phyloP scores from a whole-genome alignment of 2,113 vertebrate genomes.

The Osmerus eperlanus region DNA sequence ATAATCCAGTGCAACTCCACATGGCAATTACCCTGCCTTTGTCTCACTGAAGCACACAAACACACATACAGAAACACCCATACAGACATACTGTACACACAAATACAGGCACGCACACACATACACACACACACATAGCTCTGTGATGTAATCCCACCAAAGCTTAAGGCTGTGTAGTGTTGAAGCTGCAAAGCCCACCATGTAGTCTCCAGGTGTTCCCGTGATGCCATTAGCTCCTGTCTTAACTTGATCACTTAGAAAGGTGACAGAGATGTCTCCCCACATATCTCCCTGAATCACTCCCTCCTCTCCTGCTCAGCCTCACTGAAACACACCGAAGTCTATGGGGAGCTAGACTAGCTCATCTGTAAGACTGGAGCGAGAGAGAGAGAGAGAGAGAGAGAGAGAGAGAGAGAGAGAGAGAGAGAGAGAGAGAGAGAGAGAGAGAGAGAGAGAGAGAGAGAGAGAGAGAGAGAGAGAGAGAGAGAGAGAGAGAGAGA shows the following conservation, averaged over 20 bases:
- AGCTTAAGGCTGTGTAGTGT: too few species aligned
- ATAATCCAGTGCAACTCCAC: neutral
- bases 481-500: too few species aligned
- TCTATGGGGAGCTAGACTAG: constrained; percentile 11
- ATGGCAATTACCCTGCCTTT: neutral
- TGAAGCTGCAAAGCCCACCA: too few species aligned
- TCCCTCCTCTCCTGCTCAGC: constrained; percentile 25
- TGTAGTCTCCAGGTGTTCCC: neutral
- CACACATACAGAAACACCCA: neutral
- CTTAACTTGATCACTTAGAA: neutral
- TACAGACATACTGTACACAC: neutral
- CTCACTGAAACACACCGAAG: constrained; percentile 3
- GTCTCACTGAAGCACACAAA: neutral
- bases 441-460: neutral
- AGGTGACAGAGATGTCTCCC: neutral
- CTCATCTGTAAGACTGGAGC: constrained; percentile 39
- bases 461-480: too few species aligned
- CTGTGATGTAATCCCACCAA: too few species aligned
- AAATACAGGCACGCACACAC: neutral
- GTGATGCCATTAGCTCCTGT: neutral
- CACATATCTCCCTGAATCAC: constrained; percentile 27
- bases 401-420: neutral
- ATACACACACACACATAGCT: neutral
- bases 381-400: neutral
- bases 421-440: neutral